Evolutionary conservation across 2,888 invertebrate species (phyloP), one percentile per base, ranked within the genome.

Genomic region (Macropis europaea): DNA sequence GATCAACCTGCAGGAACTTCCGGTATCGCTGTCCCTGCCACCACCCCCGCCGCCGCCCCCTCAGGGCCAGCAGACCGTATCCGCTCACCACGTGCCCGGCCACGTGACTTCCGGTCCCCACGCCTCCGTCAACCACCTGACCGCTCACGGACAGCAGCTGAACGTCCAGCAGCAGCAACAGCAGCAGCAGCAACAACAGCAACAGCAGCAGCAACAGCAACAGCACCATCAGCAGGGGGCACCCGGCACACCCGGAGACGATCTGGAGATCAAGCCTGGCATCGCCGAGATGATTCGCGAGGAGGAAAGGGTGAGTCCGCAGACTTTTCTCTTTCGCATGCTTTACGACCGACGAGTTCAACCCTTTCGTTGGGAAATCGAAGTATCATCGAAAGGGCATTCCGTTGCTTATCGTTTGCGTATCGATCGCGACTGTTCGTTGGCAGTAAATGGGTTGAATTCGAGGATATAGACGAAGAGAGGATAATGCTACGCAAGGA

Each of bases 221-320:
- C 84, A 84, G 1, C 86, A 79, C 19, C 84, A 82, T 15, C 86
- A 80, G 56, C 84, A 84, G 50, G 30, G 68, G 28, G 24, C 38
- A 68, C 70, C 57, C 67, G 83, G 76, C 54, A 70, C 79, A 17
- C 77, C 85, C 72, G 79, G 86, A 53, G 97, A 97, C 87, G 97
- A 97, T 91, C 93, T 96, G 90, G 97, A 97, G 92, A 96, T 97
- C 91, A 95, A 97, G 86, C 97, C 97, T 56, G 97, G 97, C 91
- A 97, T 97, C 92, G 97, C 97, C 76, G 97, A 97, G 93, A 97
- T 97, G 97, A 97, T 97, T 90, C 95, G 97, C 90, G 97, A 97
- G 93, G 97, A 97, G 92, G 97, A 97, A 93, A 93, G 97, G 96
- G 97, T 97, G 91, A 96, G 97, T 96, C n/a, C n/a, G n/a, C n/a